Evolutionary conservation across 2,888 invertebrate genomes (phyloP).

Genomic region (Andricus curvator): DNA sequence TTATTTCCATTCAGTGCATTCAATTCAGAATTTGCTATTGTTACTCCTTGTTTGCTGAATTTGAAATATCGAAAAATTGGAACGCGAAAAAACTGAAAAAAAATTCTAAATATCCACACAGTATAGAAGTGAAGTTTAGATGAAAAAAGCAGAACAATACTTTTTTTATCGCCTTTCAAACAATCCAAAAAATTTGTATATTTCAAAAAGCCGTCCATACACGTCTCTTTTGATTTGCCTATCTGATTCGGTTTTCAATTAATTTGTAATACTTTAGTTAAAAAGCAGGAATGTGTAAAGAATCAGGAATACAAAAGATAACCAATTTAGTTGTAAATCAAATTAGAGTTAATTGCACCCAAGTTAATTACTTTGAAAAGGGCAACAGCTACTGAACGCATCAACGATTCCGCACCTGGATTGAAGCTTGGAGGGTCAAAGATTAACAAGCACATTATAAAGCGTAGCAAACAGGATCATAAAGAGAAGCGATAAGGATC

Average conservation of each 20-base stretch:
- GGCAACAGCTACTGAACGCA: constrained; percentile 3
- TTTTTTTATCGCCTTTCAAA: too few relatives aligned
- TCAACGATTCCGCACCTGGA: constrained; percentile 32
- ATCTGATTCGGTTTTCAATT: background rate
- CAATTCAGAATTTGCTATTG: background rate
- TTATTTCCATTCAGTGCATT: too few relatives aligned
- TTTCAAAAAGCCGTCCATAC: too few relatives aligned
- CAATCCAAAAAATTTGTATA: too few relatives aligned
- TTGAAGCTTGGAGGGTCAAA: constrained; percentile 10
- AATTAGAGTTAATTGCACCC: constrained; percentile 25
- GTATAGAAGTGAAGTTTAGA: too few relatives aligned
- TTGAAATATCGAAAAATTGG: background rate
- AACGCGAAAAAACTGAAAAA: too few relatives aligned
- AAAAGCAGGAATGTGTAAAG: background rate
- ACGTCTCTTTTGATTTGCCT: too few relatives aligned
- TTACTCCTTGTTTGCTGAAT: too few relatives aligned
- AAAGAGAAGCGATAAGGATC: background rate
- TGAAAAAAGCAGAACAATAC: too few relatives aligned
- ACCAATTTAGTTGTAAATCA: constrained; percentile 20
- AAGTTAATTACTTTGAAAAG: constrained; percentile 15
- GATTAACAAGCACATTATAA: constrained; percentile 2
- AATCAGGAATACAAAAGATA: background rate
- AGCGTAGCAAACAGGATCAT: constrained; percentile 9
- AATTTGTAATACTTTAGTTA: background rate
- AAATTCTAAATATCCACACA: too few relatives aligned